phyloP scores from a whole-genome alignment of 2,797 vertebrate genomes.

The Falco peregrinus region DNA sequence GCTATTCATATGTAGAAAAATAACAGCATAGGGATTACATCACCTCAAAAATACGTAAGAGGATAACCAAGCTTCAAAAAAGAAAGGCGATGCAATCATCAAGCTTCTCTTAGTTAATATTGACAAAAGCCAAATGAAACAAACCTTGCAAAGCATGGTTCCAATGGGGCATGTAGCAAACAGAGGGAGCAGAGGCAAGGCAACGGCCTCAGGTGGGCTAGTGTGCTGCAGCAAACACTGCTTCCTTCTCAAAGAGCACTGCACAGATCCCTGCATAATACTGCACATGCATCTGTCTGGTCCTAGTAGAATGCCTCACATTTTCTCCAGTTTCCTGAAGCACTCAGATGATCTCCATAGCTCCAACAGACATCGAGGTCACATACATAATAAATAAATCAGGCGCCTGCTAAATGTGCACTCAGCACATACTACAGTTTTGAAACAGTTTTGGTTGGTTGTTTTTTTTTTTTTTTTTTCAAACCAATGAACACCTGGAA shows the following conservation, averaged over 20 bases:
- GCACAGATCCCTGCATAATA: neutral
- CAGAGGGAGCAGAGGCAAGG: neutral
- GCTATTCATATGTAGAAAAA: neutral
- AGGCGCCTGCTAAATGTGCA: neutral
- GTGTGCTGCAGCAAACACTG: neutral
- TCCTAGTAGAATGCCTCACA: neutral
- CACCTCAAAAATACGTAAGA: neutral
- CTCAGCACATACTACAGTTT: neutral
- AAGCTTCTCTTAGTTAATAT: neutral
- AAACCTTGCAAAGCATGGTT: neutral
- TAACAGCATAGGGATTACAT: neutral
- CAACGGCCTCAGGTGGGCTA: fast-evolving
- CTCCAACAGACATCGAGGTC: neutral
- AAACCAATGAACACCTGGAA: neutral
- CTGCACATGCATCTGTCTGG: neutral
- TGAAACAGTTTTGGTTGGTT: neutral
- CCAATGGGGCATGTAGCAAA: neutral
- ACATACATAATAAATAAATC: neutral
- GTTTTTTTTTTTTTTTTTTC: neutral
- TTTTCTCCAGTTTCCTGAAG: neutral
- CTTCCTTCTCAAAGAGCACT: neutral
- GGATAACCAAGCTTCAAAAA: neutral
- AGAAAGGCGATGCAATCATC: neutral
- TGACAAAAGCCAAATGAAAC: neutral
- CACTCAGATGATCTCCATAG: neutral